Conservation (phyloP, 2,888 invertebrate genomes). For the Drosophila mercatorum region DNA sequence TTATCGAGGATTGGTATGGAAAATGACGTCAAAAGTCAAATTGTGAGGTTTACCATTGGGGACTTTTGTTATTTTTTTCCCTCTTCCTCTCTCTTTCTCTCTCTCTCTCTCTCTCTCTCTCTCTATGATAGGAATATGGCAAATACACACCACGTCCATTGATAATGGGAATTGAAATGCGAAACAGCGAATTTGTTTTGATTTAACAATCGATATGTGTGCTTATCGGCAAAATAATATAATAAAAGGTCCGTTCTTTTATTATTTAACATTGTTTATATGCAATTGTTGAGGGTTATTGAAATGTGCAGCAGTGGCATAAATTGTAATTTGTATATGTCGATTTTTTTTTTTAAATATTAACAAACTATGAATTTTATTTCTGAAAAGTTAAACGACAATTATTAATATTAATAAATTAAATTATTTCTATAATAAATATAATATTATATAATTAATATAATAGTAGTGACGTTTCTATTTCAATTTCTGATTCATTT, state of each 20-base stretch:
- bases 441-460: too few species aligned
- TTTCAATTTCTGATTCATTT: too few species aligned
- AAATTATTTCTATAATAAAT: too few species aligned
- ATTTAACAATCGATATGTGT: slow-evolving; percentile 31
- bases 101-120: background rate
- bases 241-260: background rate
- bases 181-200: slow-evolving; percentile 29
- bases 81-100: background rate
- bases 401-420: too few species aligned
- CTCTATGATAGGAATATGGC: background rate
- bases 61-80: slow-evolving; percentile 4
- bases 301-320: background rate
- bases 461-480: too few species aligned
- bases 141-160: background rate
- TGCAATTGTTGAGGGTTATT: background rate
- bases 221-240: background rate
- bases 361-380: background rate
- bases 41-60: slow-evolving; percentile 21
- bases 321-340: background rate
- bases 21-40: slow-evolving; percentile 49
- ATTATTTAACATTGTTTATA: background rate
- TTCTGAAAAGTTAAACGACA: background rate
- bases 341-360: background rate
- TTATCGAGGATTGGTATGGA: slow-evolving; percentile 40
- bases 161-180: slow-evolving; percentile 17